phyloP scores from a whole-genome alignment of 64 coral and sea anemone species.

The Pachyseris speciosa region DNA sequence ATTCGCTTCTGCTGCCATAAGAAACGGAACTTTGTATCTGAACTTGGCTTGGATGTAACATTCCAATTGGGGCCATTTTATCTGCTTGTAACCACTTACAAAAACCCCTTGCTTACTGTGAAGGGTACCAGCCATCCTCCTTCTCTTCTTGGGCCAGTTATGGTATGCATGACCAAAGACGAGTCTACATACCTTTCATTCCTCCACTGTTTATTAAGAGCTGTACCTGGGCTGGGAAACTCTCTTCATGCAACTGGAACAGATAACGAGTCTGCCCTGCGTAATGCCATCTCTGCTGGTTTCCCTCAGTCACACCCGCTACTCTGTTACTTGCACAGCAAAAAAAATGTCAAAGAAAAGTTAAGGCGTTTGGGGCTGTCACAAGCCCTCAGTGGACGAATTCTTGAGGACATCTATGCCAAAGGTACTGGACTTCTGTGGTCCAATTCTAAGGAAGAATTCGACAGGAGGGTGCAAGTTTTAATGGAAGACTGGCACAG shows the following conservation, averaged over 20 bases:
- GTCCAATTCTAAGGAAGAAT: slow-evolving; percentile 63
- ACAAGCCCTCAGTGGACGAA: slow-evolving; percentile 48
- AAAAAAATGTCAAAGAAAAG: slow-evolving; percentile 54
- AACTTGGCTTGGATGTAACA: slow-evolving; percentile 62
- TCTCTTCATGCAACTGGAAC: slow-evolving; percentile 45
- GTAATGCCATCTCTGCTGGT: slow-evolving; percentile 30
- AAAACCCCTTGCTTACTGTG: slow-evolving; percentile 22
- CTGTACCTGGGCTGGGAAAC: neutral
- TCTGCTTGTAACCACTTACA: slow-evolving; percentile 65
- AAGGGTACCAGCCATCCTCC: slow-evolving; percentile 14
- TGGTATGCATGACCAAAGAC: neutral
- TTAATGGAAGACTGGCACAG: slow-evolving; percentile 27
- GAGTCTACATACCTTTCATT: slow-evolving; percentile 20
- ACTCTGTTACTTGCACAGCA: slow-evolving; percentile 55
- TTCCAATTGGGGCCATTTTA: slow-evolving; percentile 75
- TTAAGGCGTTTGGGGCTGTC: slow-evolving; percentile 18
- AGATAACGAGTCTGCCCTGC: slow-evolving; percentile 23
- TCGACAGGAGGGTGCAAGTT: neutral
- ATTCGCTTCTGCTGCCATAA: slow-evolving; percentile 48
- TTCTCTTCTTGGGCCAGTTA: slow-evolving; percentile 32
- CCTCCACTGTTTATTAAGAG: slow-evolving; percentile 10
- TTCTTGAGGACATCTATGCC: slow-evolving; percentile 43
- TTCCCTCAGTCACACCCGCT: slow-evolving; percentile 11
- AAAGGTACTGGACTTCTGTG: slow-evolving; percentile 62
- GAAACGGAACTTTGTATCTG: slow-evolving; percentile 32